Evolutionary conservation across 2,888 invertebrate genomes (phyloP).

Genomic region (Noctuana brunneofusca): DNA sequence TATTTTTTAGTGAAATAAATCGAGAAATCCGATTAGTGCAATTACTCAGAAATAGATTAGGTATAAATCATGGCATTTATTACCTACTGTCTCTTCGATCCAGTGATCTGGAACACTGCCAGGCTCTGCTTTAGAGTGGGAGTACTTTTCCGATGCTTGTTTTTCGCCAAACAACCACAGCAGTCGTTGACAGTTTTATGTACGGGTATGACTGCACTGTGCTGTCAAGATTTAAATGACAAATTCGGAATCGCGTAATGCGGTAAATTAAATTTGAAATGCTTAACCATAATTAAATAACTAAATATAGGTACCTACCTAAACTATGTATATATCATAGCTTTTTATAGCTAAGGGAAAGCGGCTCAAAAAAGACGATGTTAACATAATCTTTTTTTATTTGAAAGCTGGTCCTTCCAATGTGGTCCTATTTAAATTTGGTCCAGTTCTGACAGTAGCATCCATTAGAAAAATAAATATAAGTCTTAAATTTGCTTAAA

Average conservation of each 20-base stretch:
- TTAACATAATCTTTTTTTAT: too few species aligned
- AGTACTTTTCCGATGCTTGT: constrained; percentile 24
- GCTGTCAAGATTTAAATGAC: constrained; percentile 7
- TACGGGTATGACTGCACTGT: constrained; percentile 4
- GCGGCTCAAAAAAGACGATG: too few species aligned
- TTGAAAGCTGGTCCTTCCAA: too few species aligned
- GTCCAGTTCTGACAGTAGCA: too few species aligned
- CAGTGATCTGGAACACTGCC: constrained; percentile 26
- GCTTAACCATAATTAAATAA: too few species aligned
- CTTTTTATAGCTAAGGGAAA: too few species aligned
- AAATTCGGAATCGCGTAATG: not conserved
- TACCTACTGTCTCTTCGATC: constrained; percentile 27
- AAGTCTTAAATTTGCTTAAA: too few species aligned
- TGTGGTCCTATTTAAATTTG: too few species aligned
- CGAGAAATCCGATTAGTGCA: constrained; percentile 28
- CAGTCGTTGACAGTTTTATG: constrained; percentile 26
- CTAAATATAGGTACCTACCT: too few species aligned
- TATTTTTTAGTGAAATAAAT: constrained; percentile 25
- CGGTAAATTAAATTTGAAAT: not conserved
- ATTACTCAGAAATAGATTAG: constrained; percentile 31
- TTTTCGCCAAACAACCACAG: constrained; percentile 32
- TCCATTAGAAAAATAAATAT: too few species aligned
- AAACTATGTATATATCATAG: too few species aligned
- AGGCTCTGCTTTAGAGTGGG: constrained; percentile 14
- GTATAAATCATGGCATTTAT: constrained; percentile 33